Evolutionary conservation across 1,140 invertebrate species (phyloP).

Genomic region (Lasioglossum albipes): DNA sequence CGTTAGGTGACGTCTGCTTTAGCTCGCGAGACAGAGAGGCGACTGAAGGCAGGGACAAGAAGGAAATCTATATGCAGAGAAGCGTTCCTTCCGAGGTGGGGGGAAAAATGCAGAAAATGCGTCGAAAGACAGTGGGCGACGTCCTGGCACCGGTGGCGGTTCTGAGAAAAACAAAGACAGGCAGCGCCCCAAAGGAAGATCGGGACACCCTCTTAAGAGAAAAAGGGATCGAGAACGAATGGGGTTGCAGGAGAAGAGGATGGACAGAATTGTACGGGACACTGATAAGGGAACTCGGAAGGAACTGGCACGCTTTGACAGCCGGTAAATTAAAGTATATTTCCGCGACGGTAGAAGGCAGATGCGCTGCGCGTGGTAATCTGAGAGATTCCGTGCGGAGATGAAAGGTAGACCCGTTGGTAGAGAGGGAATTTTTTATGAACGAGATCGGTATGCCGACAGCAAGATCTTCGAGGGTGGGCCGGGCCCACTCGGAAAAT

Average conservation of each 20-base stretch:
- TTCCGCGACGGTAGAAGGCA: conserved; percentile 61
- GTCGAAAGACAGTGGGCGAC: conserved; percentile 14
- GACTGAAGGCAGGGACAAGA: background rate
- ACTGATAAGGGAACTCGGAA: conserved; percentile 59
- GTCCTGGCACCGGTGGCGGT: conserved; percentile 1
- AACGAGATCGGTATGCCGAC: conserved; percentile 56
- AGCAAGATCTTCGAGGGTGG: background rate
- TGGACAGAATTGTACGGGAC: conserved; percentile 37
- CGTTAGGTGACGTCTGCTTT: conserved; percentile 56
- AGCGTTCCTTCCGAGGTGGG: background rate
- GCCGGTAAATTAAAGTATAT: conserved; percentile 66
- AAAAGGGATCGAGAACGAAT: too few relatives aligned
- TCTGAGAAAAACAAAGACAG: background rate
- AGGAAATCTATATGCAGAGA: conserved; percentile 34
- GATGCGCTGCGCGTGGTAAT: conserved; percentile 59
- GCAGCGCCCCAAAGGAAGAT: background rate
- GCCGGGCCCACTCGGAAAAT: conserved; percentile 34
- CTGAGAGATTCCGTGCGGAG: conserved; percentile 53
- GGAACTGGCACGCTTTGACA: conserved; percentile 64
- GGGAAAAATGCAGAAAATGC: conserved; percentile 35
- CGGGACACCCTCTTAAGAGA: too few relatives aligned
- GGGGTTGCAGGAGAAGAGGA: background rate
- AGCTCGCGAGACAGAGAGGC: conserved; percentile 35
- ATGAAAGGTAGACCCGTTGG: conserved; percentile 55
- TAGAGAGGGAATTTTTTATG: conserved; percentile 63